Percentiles rank a stretch among this genome's conserved stretches.
Evolutionary conservation across 2,888 invertebrate genomes (phyloP).

Genomic region (Adelphocoris suturalis): DNA sequence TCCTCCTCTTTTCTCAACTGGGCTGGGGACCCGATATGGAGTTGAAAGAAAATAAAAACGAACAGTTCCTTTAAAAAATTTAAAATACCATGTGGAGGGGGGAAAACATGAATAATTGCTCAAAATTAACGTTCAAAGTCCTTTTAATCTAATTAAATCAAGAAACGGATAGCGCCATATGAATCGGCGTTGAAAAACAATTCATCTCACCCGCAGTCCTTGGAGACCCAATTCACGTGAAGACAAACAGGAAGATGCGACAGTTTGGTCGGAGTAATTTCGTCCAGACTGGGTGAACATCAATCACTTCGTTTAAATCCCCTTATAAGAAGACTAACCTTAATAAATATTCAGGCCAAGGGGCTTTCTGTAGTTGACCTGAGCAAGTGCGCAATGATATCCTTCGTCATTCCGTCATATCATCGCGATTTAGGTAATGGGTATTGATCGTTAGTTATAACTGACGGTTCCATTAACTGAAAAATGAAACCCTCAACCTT

Average conservation of each 20-base stretch:
- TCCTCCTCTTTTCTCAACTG: too few relatives aligned
- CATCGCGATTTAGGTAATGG: background rate
- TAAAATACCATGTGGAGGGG: too few relatives aligned
- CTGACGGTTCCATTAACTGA: conserved; percentile 1
- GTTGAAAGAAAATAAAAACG: too few relatives aligned
- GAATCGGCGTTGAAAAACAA: too few relatives aligned
- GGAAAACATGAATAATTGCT: too few relatives aligned
- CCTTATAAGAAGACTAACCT: background rate
- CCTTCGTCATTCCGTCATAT: background rate
- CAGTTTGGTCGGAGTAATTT: background rate
- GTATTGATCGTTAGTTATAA: conserved; percentile 22
- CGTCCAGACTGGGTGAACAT: background rate
- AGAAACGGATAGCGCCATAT: too few relatives aligned
- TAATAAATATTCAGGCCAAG: conserved; percentile 14
- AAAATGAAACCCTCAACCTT: background rate
- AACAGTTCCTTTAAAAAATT: too few relatives aligned
- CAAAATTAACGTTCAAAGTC: too few relatives aligned
- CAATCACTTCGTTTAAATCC: background rate
- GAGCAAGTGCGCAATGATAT: background rate
- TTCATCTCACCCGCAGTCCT: background rate
- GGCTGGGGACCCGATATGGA: too few relatives aligned
- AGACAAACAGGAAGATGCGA: background rate
- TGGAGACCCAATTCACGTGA: background rate
- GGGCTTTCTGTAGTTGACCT: conserved; percentile 5
- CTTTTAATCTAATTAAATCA: too few relatives aligned